These are phyloP conservation scores for Argyrosomus regius DNA, from an alignment of 2,797 vertebrate genomes.

Conservation along the genomic window DNA sequence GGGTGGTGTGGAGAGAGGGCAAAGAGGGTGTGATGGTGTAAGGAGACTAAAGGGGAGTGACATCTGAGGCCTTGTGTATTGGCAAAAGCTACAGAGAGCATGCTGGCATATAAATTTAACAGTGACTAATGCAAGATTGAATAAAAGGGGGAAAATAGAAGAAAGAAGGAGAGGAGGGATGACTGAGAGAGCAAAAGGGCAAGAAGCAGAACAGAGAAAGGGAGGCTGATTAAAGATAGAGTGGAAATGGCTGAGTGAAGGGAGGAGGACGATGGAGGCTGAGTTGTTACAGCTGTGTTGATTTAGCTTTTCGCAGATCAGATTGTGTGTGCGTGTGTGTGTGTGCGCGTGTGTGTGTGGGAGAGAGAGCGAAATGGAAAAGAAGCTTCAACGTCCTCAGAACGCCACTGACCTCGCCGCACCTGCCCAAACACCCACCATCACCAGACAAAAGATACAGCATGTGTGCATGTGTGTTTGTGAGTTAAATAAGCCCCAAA, in stretches of 20 bases:
- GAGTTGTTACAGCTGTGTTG: constrained; percentile 83
- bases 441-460: constrained; percentile 61
- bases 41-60: constrained; percentile 28
- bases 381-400: constrained; percentile 35
- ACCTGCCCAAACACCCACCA: constrained; percentile 71
- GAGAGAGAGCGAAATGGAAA: constrained; percentile 7
- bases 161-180: constrained; percentile 27
- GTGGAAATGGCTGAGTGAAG: constrained; percentile 55
- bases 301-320: constrained; percentile 69
- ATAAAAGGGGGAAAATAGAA: constrained; percentile 28
- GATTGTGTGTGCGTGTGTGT: background rate
- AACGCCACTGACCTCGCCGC: constrained; percentile 59
- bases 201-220: constrained; percentile 46
- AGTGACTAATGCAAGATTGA: constrained; percentile 63
- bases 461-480: constrained; percentile 28
- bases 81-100: constrained; percentile 33
- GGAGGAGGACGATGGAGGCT: constrained; percentile 51
- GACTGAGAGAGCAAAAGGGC: constrained; percentile 55
- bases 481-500: constrained; percentile 48
- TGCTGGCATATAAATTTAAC: constrained; percentile 44
- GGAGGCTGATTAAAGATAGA: constrained; percentile 69
- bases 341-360: background rate
- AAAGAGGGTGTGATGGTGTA: constrained; percentile 33
- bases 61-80: constrained; percentile 33
- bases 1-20: constrained; percentile 9